Base-by-base conservation (phyloP, 2,888 invertebrate species). In the Drosophila paranaensis region DNA sequence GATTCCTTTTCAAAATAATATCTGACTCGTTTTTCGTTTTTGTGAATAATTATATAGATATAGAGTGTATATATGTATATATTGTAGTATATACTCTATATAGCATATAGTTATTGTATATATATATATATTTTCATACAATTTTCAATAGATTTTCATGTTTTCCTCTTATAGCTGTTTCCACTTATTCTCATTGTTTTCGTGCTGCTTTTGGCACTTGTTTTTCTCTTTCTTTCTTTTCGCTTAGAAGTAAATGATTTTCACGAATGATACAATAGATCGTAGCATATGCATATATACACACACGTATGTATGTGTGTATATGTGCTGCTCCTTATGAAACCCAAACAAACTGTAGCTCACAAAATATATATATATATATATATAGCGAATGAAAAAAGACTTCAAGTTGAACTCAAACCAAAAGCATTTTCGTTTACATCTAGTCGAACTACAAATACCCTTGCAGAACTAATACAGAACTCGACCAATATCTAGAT, bases 301-400 rank as follows among this genome's bases (percentile, higher is more conserved):
- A 20, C n/a, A 30, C 11, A 2, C 5, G 14, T 16, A 13, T 55
- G 27, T 27, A 9, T 45, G 46, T 5, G 8, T 43, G 58, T 42
- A 55, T n/a, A 48, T 35, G 35, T 40, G 55, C 33, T 64, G 60
- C 30, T 70, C 62, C 16, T 76, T 35, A 76, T 77, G 77, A 88
- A 82, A 88, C 82, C 85, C 82, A 88, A 82, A 88, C 62, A 79
- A 82, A 88, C 88, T 84, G 88, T 69, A 84, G 82, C 81, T 77
- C 78, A 87, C 54, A 72, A 77, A 77, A 58, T 33, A 77, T 62
- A 54, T 45, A 25, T 25, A 13, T 45, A 13, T 20, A 11, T 45
- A 45, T 45, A 45, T 45, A 25, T 72, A 54, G 78, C 73, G 60
- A 77, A 77, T 60, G n/a, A 33, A 66, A 58, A 39, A 27, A 25